These are phyloP conservation scores for Acleris cristana DNA, from an alignment of 2,888 invertebrate genomes.

Conservation along the genomic window DNA sequence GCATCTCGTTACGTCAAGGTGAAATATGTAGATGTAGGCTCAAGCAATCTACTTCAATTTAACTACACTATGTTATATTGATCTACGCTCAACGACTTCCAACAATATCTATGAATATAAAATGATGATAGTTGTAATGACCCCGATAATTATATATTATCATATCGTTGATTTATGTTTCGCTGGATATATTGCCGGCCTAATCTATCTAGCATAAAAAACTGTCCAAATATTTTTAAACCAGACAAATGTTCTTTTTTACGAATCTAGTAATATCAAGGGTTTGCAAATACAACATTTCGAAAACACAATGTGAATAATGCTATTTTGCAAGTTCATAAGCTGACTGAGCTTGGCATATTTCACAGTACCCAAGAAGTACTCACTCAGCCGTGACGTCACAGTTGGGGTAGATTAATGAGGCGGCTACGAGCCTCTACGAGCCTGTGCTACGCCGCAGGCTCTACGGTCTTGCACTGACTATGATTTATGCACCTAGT, in stretches of 20 bases:
- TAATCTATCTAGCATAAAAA: no score
- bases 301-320: background rate
- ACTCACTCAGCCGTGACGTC: conserved; percentile 25
- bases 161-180: no score
- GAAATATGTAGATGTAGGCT: conserved; percentile 51
- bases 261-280: background rate
- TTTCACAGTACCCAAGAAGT: conserved; percentile 19
- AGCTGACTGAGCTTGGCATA: background rate
- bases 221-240: no score
- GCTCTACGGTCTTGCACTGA: conserved; percentile 30
- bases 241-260: background rate
- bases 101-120: background rate
- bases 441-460: conserved; percentile 29
- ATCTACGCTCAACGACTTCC: background rate
- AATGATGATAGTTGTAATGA: no score
- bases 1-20: conserved; percentile 75
- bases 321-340: background rate
- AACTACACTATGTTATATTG: conserved; percentile 29
- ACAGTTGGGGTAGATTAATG: conserved; percentile 32
- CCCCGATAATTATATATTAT: no score
- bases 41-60: conserved; percentile 50
- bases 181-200: no score
- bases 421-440: conserved; percentile 31
- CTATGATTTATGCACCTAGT: conserved; percentile 12
- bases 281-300: background rate